Conservation (phyloP, 2,888 invertebrate genomes). For the Trachelus iudaicus region DNA sequence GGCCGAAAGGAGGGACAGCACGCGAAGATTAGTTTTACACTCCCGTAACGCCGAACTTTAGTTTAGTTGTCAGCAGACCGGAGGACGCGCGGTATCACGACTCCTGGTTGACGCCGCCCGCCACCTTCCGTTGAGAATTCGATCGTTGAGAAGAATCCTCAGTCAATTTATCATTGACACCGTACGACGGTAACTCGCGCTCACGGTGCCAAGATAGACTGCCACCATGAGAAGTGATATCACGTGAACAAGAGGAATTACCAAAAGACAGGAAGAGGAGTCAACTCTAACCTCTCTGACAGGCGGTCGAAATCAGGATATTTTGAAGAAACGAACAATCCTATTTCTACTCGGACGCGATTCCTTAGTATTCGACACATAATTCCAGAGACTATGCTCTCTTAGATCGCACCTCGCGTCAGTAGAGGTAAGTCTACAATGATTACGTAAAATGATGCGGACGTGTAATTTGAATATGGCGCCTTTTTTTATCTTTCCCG, state of each 20-base stretch:
- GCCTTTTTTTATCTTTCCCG: background rate
- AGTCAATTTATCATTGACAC: too few relatives aligned
- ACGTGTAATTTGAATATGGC: background rate
- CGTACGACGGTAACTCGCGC: too few relatives aligned
- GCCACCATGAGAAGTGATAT: background rate
- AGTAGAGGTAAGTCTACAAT: background rate
- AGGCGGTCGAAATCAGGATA: background rate
- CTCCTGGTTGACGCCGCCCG: background rate
- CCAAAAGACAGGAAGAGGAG: background rate
- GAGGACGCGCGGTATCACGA: background rate
- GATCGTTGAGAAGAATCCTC: too few relatives aligned
- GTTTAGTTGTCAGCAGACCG: constrained; percentile 38
- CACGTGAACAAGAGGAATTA: background rate
- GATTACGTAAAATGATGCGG: background rate
- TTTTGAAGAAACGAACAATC: background rate
- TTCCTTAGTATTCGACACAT: background rate
- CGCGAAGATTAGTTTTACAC: constrained; percentile 49
- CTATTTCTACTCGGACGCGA: background rate
- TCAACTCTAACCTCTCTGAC: background rate
- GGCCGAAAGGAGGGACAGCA: constrained; percentile 44
- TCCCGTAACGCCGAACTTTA: constrained; percentile 43
- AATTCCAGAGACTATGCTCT: background rate
- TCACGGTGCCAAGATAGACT: background rate
- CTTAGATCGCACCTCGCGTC: background rate
- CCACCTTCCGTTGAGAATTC: too few relatives aligned